A percentile compares a stretch with the other conserved stretches of the same genome.
phyloP scores from a whole-genome alignment of 2,113 vertebrate species.

The Hippocampus abdominalis region DNA sequence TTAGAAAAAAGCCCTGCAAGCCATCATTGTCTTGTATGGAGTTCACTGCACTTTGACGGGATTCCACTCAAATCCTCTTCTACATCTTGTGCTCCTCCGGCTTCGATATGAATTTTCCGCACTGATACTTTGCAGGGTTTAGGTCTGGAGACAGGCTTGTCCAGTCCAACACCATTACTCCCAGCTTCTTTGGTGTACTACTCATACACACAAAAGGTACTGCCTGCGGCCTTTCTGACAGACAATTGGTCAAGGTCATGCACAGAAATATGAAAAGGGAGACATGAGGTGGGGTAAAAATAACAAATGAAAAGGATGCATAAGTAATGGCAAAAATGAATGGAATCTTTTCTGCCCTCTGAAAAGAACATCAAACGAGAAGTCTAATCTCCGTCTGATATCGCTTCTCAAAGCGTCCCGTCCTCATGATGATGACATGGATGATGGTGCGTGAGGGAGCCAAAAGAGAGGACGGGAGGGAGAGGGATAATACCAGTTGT shows the following conservation, averaged over 20 bases:
- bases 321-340: constrained; percentile 4
- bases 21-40: not conserved
- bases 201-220: constrained; percentile 21
- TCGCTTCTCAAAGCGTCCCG: constrained; percentile 40
- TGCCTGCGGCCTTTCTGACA: constrained; percentile 35
- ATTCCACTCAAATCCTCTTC: no score
- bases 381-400: constrained; percentile 42
- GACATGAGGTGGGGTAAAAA: not conserved
- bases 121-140: not conserved
- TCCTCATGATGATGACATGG: constrained; percentile 55
- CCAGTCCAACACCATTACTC: not conserved
- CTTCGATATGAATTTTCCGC: not conserved
- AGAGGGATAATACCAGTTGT: constrained; percentile 76
- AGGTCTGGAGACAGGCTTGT: not conserved
- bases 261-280: constrained; percentile 36
- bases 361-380: constrained; percentile 59
- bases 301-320: constrained; percentile 44
- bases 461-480: constrained; percentile 29
- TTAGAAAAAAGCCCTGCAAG: no score
- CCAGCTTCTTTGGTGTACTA: not conserved
- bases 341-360: constrained; percentile 41
- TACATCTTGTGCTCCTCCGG: no score
- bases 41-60: not conserved
- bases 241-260: constrained; percentile 37
- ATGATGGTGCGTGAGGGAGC: constrained; percentile 43